Evolutionary conservation across 2,888 invertebrate genomes (phyloP).

Genomic region (Leptura quadrifasciata): DNA sequence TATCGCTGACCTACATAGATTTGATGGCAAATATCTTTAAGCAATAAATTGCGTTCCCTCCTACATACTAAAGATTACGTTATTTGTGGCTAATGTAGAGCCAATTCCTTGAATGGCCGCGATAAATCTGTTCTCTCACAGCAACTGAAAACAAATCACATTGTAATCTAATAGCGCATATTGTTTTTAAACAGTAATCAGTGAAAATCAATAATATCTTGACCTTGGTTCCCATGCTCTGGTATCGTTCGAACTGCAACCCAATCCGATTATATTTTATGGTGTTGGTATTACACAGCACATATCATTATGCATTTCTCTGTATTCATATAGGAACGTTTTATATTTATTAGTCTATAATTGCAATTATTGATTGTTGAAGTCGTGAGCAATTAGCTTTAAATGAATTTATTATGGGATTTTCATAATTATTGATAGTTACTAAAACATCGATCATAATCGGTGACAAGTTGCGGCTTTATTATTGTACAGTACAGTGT

Average conservation of each 20-base stretch:
- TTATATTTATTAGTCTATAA: too few relatives aligned
- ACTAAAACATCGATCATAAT: too few relatives aligned
- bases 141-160: neutral
- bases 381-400: too few relatives aligned
- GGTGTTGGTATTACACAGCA: too few relatives aligned
- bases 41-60: conserved; percentile 1
- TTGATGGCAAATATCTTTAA: neutral
- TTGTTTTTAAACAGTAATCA: neutral
- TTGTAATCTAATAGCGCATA: neutral
- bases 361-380: too few relatives aligned
- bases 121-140: neutral
- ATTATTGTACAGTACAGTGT: too few relatives aligned
- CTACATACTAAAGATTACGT: conserved; percentile 6
- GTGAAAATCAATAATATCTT: conserved; percentile 7
- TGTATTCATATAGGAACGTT: too few relatives aligned
- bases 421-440: too few relatives aligned
- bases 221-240: conserved; percentile 4
- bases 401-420: too few relatives aligned
- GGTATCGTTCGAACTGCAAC: neutral
- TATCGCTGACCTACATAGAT: conserved; percentile 1
- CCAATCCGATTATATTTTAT: neutral
- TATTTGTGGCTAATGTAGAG: neutral
- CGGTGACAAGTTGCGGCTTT: too few relatives aligned
- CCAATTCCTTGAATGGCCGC: neutral
- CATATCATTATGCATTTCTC: too few relatives aligned